Base-by-base conservation (phyloP, 2,797 vertebrate species). In the Cyprinella venusta region DNA sequence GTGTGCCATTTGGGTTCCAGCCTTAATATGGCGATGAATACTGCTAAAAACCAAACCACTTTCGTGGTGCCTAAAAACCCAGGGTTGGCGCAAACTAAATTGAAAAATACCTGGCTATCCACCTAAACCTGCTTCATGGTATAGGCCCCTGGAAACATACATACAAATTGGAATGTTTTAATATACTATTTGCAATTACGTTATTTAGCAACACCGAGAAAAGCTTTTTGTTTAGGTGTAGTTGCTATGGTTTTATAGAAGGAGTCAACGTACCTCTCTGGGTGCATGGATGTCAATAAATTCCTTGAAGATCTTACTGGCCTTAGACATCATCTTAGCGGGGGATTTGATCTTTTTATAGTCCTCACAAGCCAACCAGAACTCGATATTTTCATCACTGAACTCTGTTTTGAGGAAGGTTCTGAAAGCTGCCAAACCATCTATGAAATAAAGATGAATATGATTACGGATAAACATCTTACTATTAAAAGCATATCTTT, bases 361-460 rank as follows among this genome's bases (percentile, higher is more conserved):
- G 72, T 99, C 97, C 87, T 99, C 97, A 0, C 98, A 99, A 13
- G 96, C 97, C 91, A 98, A 92, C 97, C 98, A 99, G 92, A 99
- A 99, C 89, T 99, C 98, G 0, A 99, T 96, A 86, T 99, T 99
- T 92, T 99, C 98, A 68, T 99, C 96, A 0, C 97, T 99, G 91
- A 98, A 99, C 91, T 99, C 98, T 0, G 96, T 96, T 92, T 98
- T 97, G 75, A 99, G 94, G 85, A 98, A 99, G 0, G 95, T 94
- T 38, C 95, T 93, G 92, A 99, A 99, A n/a, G 96, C 96, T 0
- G 94, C 94, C 87, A 98, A 92, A 1, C 97, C 98, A 86, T 93
- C 97, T 99, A 91, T 18, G 61, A 75, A 89, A 9, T 8, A 76
- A 84, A 86, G 18, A 86, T 10, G 3, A 52, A 67, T 36, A 67